Evolutionary conservation across 2,797 vertebrate species (phyloP).

Genomic region (Avahi laniger): DNA sequence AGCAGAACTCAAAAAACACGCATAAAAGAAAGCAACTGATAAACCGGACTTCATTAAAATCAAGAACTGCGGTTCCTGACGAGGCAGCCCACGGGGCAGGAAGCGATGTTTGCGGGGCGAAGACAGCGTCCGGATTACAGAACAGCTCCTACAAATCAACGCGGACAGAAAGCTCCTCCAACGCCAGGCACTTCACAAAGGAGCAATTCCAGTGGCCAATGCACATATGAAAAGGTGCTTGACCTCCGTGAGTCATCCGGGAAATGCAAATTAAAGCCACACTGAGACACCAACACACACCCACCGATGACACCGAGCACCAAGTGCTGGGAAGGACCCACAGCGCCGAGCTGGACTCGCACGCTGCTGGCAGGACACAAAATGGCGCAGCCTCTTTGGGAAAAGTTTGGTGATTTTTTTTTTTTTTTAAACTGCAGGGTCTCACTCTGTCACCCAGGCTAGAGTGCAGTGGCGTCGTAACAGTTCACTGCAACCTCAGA

Average conservation of each 20-base stretch:
- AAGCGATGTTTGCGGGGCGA: background rate
- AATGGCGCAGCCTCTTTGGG: background rate
- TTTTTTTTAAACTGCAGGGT: background rate
- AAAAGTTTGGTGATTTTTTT: background rate
- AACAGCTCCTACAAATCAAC: background rate
- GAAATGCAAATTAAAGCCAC: background rate
- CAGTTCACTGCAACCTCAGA: background rate
- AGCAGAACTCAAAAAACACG: background rate
- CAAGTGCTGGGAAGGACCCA: background rate
- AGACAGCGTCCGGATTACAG: background rate
- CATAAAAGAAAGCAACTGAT: background rate
- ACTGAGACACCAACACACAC: background rate
- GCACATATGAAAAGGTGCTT: background rate
- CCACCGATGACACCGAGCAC: background rate
- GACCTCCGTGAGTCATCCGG: background rate
- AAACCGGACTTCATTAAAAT: background rate
- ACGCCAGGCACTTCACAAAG: background rate
- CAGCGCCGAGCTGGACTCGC: background rate
- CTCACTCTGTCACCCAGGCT: background rate
- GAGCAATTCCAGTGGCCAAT: background rate
- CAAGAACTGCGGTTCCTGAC: background rate
- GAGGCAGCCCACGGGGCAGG: background rate
- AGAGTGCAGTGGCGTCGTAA: background rate
- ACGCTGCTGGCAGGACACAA: background rate
- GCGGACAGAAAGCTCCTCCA: background rate